These are phyloP conservation scores for Puntigrus tetrazona DNA, from an alignment of 2,113 vertebrate species.

Conservation along the genomic window DNA sequence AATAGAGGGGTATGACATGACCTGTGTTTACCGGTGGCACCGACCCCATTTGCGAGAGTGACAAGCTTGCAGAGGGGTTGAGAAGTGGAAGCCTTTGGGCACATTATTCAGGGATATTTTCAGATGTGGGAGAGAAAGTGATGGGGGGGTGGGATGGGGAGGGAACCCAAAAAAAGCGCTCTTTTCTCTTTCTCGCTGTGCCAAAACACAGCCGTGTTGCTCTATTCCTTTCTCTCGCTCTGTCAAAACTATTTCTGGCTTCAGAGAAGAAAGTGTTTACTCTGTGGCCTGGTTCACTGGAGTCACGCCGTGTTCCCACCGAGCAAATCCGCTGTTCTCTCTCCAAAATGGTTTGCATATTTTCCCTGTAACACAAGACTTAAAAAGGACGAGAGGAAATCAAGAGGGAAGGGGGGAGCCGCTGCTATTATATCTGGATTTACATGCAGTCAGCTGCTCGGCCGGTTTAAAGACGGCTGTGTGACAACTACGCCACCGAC, in stretches of 20 bases:
- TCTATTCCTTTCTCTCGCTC: slow-evolving; percentile 53
- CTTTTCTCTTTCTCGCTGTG: slow-evolving; percentile 46
- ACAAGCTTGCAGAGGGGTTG: slow-evolving; percentile 64
- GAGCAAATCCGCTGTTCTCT: slow-evolving; percentile 74
- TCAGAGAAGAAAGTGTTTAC: slow-evolving; percentile 81
- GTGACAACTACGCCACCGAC: slow-evolving; percentile 18
- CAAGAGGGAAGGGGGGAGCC: slow-evolving; percentile 46
- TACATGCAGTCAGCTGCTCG: slow-evolving; percentile 50
- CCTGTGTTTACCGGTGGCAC: slow-evolving; percentile 76
- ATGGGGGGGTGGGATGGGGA: background rate
- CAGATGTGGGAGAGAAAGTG: slow-evolving; percentile 79
- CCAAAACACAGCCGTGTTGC: slow-evolving; percentile 57
- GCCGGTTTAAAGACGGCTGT: slow-evolving; percentile 37
- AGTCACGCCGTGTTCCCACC: slow-evolving; percentile 78
- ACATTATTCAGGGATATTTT: slow-evolving; percentile 86
- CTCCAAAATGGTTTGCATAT: slow-evolving; percentile 77
- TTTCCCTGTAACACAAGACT: slow-evolving; percentile 74
- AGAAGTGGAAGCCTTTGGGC: slow-evolving; percentile 70
- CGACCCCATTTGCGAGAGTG: slow-evolving; percentile 80
- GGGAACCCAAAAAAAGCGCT: slow-evolving; percentile 49
- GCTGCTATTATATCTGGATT: slow-evolving; percentile 63
- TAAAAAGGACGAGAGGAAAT: slow-evolving; percentile 64
- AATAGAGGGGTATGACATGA: slow-evolving; percentile 78
- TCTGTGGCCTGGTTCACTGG: slow-evolving; percentile 72
- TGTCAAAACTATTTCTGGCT: slow-evolving; percentile 81